Conservation (phyloP, 1,140 invertebrate genomes). For the Trichoplusia ni region DNA sequence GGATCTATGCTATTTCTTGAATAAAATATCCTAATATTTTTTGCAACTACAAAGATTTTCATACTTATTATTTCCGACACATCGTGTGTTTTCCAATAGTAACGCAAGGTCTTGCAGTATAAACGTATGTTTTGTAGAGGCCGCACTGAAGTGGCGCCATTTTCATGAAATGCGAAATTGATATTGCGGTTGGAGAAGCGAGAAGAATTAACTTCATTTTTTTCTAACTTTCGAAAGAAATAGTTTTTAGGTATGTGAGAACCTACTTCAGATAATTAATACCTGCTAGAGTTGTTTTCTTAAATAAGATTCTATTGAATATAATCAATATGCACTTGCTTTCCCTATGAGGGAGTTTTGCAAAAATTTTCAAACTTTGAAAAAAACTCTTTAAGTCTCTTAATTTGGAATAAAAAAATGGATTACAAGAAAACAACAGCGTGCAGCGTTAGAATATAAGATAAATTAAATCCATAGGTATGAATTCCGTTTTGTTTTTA, state of each 20-base stretch:
- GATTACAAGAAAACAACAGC: background rate
- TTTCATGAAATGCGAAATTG: constrained; percentile 39
- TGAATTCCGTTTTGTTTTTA: no score
- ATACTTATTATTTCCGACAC: background rate
- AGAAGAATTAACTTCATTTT: background rate
- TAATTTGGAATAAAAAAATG: background rate
- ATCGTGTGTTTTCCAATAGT: background rate
- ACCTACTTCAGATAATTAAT: no score
- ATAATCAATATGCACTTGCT: no score
- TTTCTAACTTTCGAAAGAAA: background rate
- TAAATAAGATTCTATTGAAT: no score
- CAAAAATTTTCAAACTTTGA: no score
- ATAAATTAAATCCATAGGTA: no score
- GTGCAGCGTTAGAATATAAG: background rate
- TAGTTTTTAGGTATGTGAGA: background rate
- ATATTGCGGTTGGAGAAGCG: constrained; percentile 32
- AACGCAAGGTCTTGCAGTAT: constrained; percentile 1
- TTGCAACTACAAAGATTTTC: no score
- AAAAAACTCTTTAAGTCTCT: no score
- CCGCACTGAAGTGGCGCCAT: constrained; percentile 8
- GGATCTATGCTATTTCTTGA: no score
- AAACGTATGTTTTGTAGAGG: constrained; percentile 17
- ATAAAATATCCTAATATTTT: no score
- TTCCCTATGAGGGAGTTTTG: no score
- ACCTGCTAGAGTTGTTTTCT: no score